Conservation (phyloP, 2,797 vertebrate species). For the Antrozous pallidus region DNA sequence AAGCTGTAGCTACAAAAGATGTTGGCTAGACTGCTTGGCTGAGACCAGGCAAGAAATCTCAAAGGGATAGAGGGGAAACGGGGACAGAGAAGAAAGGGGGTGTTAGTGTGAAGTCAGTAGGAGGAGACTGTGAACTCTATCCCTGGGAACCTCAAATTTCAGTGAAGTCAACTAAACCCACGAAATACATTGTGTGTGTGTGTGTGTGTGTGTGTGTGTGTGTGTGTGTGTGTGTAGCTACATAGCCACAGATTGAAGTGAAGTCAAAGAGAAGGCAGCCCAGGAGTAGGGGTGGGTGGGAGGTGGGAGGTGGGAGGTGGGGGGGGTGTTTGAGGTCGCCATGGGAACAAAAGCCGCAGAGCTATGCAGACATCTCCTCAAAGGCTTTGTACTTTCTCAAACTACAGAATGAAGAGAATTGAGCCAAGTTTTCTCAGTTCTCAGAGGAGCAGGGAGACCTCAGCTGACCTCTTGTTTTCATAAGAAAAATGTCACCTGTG, state of each 20-base stretch:
- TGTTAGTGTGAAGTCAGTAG: neutral
- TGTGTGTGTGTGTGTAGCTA: neutral
- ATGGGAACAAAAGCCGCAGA: neutral
- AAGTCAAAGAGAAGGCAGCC: neutral
- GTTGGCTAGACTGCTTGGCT: neutral
- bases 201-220: neutral
- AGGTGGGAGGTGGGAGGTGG: too few relatives aligned
- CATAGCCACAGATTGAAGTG: neutral
- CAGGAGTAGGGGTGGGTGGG: too few relatives aligned
- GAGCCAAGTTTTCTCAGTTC: neutral
- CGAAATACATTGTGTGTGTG: fast-evolving
- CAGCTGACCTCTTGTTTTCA: neutral
- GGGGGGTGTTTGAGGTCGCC: neutral
- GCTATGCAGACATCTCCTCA: neutral
- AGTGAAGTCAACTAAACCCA: neutral
- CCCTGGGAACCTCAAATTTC: neutral
- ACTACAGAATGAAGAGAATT: too few relatives aligned
- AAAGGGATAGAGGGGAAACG: neutral
- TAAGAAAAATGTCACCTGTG: neutral
- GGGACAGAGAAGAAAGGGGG: neutral
- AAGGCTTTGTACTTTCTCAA: too few relatives aligned
- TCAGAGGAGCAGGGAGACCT: neutral
- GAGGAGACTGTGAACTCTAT: neutral
- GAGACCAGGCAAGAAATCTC: neutral
- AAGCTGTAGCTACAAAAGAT: neutral